These are phyloP conservation scores for Pachycephala philippinensis DNA, from an alignment of 2,113 vertebrate genomes.

Conservation along the genomic window DNA sequence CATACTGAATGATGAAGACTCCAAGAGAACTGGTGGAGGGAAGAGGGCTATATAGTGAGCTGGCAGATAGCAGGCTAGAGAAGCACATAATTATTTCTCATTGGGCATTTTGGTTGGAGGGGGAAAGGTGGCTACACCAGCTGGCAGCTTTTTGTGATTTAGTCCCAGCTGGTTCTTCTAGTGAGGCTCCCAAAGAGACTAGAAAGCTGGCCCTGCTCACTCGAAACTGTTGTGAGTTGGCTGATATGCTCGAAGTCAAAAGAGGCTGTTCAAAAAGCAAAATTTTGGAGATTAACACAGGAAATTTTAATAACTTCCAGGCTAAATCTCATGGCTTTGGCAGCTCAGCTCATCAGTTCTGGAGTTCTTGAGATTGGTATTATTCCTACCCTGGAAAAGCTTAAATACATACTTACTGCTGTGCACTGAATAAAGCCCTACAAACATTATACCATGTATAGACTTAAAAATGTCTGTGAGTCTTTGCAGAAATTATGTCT, in stretches of 20 bases:
- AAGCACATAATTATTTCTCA: constrained; percentile 7
- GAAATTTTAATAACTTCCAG: constrained; percentile 6
- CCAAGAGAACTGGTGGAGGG: background rate
- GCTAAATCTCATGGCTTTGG: background rate
- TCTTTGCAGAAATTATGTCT: background rate
- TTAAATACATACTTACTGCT: background rate
- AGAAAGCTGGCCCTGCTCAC: constrained; percentile 19
- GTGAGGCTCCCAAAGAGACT: constrained; percentile 28
- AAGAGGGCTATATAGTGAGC: background rate
- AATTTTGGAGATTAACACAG: background rate
- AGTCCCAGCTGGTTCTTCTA: constrained; percentile 53
- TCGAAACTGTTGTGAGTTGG: constrained; percentile 13
- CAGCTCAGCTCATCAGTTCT: background rate
- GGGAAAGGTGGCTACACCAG: constrained; percentile 41
- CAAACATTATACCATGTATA: background rate
- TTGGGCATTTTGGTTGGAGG: constrained; percentile 29
- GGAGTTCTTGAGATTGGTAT: background rate
- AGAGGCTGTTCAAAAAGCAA: background rate
- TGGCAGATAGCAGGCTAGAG: background rate
- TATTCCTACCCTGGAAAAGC: background rate
- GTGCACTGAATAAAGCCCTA: background rate
- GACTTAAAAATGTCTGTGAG: background rate
- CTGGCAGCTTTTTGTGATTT: constrained; percentile 42
- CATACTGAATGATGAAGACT: background rate
- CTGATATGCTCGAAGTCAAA: background rate